Evolutionary conservation across 2,888 invertebrate species (phyloP), one percentile per base, ranked within the genome.

Genomic region (Cephus spinipes): DNA sequence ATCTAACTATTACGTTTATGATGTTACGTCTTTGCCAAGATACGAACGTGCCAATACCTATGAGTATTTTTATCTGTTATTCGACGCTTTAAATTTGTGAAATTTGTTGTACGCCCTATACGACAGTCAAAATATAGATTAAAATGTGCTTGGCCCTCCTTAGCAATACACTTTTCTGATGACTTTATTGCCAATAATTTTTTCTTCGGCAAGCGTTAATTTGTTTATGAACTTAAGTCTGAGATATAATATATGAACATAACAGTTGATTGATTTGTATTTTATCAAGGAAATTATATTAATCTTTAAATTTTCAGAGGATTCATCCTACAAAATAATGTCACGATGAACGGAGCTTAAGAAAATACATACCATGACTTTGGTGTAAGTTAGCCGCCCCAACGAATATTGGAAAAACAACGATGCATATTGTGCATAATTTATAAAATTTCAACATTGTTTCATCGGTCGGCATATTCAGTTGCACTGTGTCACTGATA

Each of bases 381-480:
- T 23, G 2, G 6, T 6, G 40, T 55, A 23, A 9, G 9, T 55
- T 55, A 55, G 40, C 40, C 23, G 40, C 40, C 2, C 15, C 23
- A 55, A 55, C 9, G 9, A 55, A 9, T 9, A 40, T 36, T 31
- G 77, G 74, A 40, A 77, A 80, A 31, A 76, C 68, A 1, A 79
- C 11, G 32, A 76, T 32, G 32, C 77, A 74, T 12, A 73, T 3
- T 30, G 40, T 69, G 40, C 75, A 35, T 33, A 55, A 9, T 15
- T 32, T 55, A 9, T 68, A 40, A 1, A 71, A 75, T 74, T 77
- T 79, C 1, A 23, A 9, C 40, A 55, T 55, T 55, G 2, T 55
- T 55, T 23, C 23, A 23, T 23, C 6, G 40, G 9, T 55, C 40
- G 40, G 40, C 40, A 55, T 55, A 9, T 23, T 55, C 40, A 55